Conservation (phyloP, 2,113 vertebrate genomes). For the Sigmodon hispidus region DNA sequence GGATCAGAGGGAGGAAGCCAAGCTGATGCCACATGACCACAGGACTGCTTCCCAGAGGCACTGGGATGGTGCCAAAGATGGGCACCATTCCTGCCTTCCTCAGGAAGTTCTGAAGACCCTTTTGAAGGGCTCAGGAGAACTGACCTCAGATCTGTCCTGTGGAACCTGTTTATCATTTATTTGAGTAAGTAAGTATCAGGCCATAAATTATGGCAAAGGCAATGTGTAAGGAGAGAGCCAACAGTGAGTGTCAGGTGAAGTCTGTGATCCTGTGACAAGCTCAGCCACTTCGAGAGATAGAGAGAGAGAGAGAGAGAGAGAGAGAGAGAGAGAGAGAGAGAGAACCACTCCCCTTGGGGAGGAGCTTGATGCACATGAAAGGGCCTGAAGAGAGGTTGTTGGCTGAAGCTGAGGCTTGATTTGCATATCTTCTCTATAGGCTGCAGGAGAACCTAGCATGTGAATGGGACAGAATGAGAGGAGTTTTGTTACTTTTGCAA, state of each 20-base stretch:
- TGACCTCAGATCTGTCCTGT: background rate
- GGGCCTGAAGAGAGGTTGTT: background rate
- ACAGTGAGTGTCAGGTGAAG: background rate
- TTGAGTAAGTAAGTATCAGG: background rate
- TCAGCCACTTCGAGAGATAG: too few species aligned
- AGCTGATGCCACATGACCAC: too few species aligned
- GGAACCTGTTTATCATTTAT: background rate
- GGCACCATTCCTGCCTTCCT: rapidly evolving
- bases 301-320: too few species aligned
- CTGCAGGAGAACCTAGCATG: rapidly evolving
- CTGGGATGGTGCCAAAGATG: rapidly evolving
- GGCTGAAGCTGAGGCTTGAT: too few species aligned
- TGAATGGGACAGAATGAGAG: background rate
- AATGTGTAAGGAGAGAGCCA: background rate
- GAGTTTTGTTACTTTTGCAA: too few species aligned
- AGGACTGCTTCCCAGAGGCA: background rate
- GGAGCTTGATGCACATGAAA: background rate
- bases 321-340: too few species aligned
- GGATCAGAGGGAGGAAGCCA: background rate
- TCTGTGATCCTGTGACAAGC: background rate
- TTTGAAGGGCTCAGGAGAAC: too few species aligned
- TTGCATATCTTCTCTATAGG: rapidly evolving
- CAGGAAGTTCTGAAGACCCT: background rate
- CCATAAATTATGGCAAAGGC: background rate
- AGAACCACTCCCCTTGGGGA: background rate